Conservation (phyloP, 2,113 vertebrate genomes). For the Gila orcuttii region DNA sequence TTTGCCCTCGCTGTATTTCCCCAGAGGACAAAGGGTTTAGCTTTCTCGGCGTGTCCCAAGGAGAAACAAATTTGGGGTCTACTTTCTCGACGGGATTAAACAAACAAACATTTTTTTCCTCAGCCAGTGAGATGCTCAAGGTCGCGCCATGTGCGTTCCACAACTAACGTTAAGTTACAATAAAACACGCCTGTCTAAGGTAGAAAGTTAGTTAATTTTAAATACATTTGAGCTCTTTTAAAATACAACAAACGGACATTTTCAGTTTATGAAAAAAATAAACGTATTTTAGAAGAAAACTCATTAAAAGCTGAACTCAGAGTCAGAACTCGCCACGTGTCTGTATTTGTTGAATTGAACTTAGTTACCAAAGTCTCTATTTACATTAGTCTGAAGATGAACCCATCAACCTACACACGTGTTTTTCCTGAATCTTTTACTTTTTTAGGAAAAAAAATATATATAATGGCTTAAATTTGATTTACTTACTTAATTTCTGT, state of each 20-base stretch:
- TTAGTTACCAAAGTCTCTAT: conserved; percentile 35
- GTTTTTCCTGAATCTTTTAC: neutral
- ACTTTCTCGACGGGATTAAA: neutral
- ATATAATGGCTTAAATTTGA: neutral
- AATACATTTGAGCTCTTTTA: neutral
- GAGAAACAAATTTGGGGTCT: neutral
- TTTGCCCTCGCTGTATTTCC: no score
- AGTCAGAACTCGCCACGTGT: conserved; percentile 17
- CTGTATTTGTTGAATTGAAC: neutral
- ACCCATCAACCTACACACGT: neutral
- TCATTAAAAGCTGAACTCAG: neutral
- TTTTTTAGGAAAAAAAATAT: neutral
- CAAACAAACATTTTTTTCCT: neutral
- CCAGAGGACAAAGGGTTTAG: neutral
- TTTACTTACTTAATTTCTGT: conserved; percentile 9
- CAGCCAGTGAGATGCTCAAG: neutral
- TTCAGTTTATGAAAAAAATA: neutral
- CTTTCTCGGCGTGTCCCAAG: neutral
- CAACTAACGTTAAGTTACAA: neutral
- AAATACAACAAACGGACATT: neutral
- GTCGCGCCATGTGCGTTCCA: neutral
- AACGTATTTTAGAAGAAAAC: neutral
- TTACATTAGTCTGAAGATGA: conserved; percentile 4
- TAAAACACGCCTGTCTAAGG: neutral
- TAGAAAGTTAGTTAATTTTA: neutral